These are phyloP conservation scores for Leptatherina wallacei DNA, from an alignment of 2,797 vertebrate genomes.

Conservation along the genomic window DNA sequence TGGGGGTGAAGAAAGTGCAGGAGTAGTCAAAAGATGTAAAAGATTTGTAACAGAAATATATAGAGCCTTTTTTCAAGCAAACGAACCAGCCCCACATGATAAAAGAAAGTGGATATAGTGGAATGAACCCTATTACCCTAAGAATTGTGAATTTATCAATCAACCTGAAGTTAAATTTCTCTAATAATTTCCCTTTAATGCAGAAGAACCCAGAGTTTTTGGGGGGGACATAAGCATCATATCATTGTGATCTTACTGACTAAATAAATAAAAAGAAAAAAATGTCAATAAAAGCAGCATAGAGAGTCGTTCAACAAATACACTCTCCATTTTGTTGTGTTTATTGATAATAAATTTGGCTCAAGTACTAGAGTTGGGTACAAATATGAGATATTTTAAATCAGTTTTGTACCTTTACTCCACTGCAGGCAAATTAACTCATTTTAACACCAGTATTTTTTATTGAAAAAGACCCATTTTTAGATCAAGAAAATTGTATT, in stretches of 20 bases:
- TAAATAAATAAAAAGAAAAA: no score
- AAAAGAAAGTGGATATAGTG: neutral
- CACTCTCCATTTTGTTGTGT: no score
- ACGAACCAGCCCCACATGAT: neutral
- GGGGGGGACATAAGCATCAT: neutral
- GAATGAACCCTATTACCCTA: neutral
- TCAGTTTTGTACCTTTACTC: no score
- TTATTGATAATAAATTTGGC: no score
- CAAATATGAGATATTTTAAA: no score
- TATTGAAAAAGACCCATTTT: neutral
- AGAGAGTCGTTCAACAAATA: neutral
- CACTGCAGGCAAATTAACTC: no score
- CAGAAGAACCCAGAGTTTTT: neutral
- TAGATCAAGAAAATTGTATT: neutral
- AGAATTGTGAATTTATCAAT: neutral
- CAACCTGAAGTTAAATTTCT: neutral
- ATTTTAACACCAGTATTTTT: neutral
- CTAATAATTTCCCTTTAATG: neutral
- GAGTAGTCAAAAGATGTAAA: constrained; percentile 1
- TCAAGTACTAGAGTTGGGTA: no score
- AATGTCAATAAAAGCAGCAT: neutral
- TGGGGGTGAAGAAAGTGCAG: constrained; percentile 36
- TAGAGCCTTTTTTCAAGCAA: neutral
- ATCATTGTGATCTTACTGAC: neutral
- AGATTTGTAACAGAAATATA: neutral